These are phyloP conservation scores for Nemapogon koenigi DNA, from an alignment of 2,888 invertebrate species.

Conservation along the genomic window DNA sequence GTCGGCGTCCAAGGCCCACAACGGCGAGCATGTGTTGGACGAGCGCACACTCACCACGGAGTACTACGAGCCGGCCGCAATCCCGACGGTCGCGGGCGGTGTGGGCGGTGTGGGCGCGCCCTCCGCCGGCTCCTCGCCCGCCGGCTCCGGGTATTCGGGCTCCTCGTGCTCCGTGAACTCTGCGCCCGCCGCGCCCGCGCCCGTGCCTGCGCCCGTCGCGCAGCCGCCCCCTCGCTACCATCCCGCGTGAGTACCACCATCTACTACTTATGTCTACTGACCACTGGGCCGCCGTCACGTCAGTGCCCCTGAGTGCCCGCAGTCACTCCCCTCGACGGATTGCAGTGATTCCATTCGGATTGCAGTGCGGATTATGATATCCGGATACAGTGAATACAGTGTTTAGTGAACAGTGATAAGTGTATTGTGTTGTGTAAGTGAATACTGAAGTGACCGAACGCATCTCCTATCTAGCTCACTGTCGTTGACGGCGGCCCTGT, in stretches of 20 bases:
- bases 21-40: constrained; percentile 87
- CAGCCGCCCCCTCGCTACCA: no score
- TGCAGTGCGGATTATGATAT: constrained; percentile 50
- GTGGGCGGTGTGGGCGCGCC: no score
- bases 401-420: constrained; percentile 51
- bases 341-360: constrained; percentile 57
- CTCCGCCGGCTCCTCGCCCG: constrained; percentile 60
- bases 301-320: constrained; percentile 22
- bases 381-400: constrained; percentile 37
- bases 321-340: constrained; percentile 38
- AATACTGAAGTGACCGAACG: constrained; percentile 17
- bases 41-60: constrained; percentile 87
- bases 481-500: constrained; percentile 56
- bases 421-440: constrained; percentile 46
- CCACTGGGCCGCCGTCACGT: constrained; percentile 46
- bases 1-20: constrained; percentile 93
- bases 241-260: constrained; percentile 47
- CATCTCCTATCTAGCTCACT: constrained; percentile 20
- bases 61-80: constrained; percentile 87
- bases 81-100: constrained; percentile 67
- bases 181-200: constrained; percentile 38
- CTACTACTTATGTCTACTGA: constrained; percentile 12
- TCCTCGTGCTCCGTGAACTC: constrained; percentile 68
- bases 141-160: constrained; percentile 68
- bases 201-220: constrained; percentile 3